Evolutionary conservation across 2,797 vertebrate species (phyloP), one percentile per base, ranked within the genome.

Genomic region (Danionella dracula): DNA sequence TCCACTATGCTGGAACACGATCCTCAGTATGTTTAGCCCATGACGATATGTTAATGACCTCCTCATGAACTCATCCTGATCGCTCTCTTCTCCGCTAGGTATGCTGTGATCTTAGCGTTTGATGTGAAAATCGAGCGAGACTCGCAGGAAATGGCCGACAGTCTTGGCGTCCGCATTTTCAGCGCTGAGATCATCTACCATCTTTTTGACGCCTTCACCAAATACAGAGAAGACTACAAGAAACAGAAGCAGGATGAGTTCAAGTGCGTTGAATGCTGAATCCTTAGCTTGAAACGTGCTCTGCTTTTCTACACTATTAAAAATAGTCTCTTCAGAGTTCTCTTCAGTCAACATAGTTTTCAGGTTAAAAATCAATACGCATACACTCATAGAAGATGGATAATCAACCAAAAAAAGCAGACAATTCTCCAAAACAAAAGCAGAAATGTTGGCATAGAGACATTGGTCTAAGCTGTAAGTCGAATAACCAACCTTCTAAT

Each of bases 181-280:
- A 96, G 90, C 4, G 97, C 97, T 7, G 96, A 99, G 79, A 99
- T 99, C 73, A 99, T 99, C 84, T 99, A 99, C 84, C 97, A 99
- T 60, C 87, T 99, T 74, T 99, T 99, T 31, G 97, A 99, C 66
- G 90, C 96, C 59, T 99, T 99, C 86, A 99, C 94, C 35, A 99
- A 99, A 77, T 99, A 95, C 2, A 86, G 96, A 49, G 95, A 98
- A 80, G 97, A 99, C 82, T 98, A 98, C 81, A 99, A 98, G 88
- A 98, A 96, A 79, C 91, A 94, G 86, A 99, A 99, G 45, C 97
- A 99, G 79, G 97, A 99, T 13, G 97, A 99, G 85, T 99, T 94
- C 89, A 98, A 97, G 96, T 99, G 86, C 74, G 93, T 9, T 1
- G 4, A 13, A 29, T 32, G 4, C 9, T 32, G 15, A 13, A 35